Evolutionary conservation across 2,888 invertebrate species (phyloP), one percentile per base, ranked within the genome.

Genomic region (Blera fallax): DNA sequence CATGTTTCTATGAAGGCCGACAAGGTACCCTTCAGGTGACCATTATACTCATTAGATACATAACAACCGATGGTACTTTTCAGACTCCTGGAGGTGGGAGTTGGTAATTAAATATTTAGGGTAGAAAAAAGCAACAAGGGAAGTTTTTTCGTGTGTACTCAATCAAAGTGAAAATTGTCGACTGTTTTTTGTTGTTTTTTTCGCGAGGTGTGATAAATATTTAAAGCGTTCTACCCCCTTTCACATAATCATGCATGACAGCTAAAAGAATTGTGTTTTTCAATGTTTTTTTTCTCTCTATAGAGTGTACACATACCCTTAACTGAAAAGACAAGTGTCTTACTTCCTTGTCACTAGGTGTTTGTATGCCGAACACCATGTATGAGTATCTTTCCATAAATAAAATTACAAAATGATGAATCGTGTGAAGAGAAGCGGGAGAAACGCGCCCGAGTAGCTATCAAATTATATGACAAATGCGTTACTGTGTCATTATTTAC

Each of bases 321-420:
- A 73, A 8, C 34, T 27, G 21, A 43, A 40, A 27, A 43, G 10
- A 34, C 24, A 56, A 37, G 56, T 54, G 48, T 50, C 64, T 67
- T 74, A 45, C 64, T 48, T 64, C 34, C 37, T 56, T 72, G 56
- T 70, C 65, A 67, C 27, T 72, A 58, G 72, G 64, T 82, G 54
- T 50, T 37, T 48, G 48, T 16, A 37, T n/a, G 64, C 18, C 45
- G 64, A 48, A 24, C 69, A 54, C 16, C 54, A 56, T 29, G 24
- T 29, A 14, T 45, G 72, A 16, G 40, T 21, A 16, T 62, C 10
- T 37, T 64, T 79, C 87, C 87, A 88, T 88, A 88, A 87, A 88
- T 88, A 88, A 88, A 88, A 88, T 88, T 88, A 87, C 87, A 87
- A 87, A 88, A 88, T 88, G 88, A 88, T 88, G 88, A 87, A 88